Base-by-base conservation (phyloP, 2,888 invertebrate species). In the Thera britannica region DNA sequence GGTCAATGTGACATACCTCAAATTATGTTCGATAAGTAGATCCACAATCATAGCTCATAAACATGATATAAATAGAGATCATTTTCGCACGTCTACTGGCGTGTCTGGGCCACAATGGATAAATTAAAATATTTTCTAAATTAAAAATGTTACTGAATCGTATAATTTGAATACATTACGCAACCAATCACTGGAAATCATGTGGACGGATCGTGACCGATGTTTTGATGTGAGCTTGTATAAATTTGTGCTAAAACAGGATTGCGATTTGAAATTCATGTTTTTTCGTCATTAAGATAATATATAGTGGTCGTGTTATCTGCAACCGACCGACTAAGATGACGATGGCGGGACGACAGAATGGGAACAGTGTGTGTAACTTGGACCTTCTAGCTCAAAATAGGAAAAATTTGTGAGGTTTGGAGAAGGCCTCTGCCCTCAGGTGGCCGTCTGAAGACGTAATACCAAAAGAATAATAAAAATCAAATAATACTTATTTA, bases 101-200 rank as follows among this genome's bases (percentile, higher is more conserved):
- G 48, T 54, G 60, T 48, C 59, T 35, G 11, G 57, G 51, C 49
- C 54, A 66, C 66, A 66, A 63, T 66, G 63, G 58, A 64, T 54
- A 23, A 41, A 65, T 80, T 75, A 71, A 51, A 71, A 77, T 75
- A 72, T 69, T 64, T 65, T 70, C n/a, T 54, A 62, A 67, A 73
- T 70, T 67, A 72, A 66, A 62, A 69, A 58, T 73, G 71, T 71
- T 65, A 68, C 68, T 55, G 60, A 69, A 70, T 73, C 58, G 65
- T 56, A 67, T 72, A 56, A 72, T 74, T 72, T 75, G 60, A 74
- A 73, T 73, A 69, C 44, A 58, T 77, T 75, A 72, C 65, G 66
- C 71, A 72, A 75, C 64, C 49, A 66, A 70, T 76, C 55, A 66
- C 52, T 66, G 12, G 63, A 67, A 60, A 69, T 73, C 73, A 73